These are phyloP conservation scores for Cochlearius cochlearius DNA, from an alignment of 2,113 vertebrate genomes.

Conservation along the genomic window DNA sequence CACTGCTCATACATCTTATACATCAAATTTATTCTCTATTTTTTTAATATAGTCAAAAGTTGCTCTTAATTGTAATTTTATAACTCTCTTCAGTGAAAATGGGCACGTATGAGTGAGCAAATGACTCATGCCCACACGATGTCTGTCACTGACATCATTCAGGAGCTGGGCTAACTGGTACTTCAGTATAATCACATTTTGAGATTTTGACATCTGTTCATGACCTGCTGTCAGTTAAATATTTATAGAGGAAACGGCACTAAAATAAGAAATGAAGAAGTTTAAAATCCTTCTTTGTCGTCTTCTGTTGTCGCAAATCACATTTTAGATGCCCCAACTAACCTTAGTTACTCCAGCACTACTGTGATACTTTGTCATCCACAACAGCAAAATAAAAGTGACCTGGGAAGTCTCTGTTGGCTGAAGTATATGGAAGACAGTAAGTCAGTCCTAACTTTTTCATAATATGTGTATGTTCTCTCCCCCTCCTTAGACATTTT, in stretches of 20 bases:
- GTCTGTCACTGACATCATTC: not conserved
- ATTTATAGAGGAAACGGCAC: not conserved
- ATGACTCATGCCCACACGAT: not conserved
- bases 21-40: not conserved
- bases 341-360: not conserved
- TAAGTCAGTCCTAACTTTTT: not conserved
- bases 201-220: not conserved
- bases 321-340: not conserved
- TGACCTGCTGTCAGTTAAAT: not conserved
- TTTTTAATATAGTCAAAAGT: not conserved
- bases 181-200: not conserved
- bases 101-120: not conserved
- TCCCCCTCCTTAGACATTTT: not conserved
- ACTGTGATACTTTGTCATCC: not conserved
- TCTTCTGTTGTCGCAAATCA: not conserved
- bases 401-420: not conserved
- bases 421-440: not conserved
- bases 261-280: not conserved
- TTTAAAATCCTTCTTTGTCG: not conserved
- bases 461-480: not conserved
- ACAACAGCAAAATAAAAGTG: not conserved
- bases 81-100: not conserved
- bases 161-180: not conserved
- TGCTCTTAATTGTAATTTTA: not conserved
- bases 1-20: not conserved